phyloP scores from a whole-genome alignment of 1,140 invertebrate genomes.

The Venturia canescens region DNA sequence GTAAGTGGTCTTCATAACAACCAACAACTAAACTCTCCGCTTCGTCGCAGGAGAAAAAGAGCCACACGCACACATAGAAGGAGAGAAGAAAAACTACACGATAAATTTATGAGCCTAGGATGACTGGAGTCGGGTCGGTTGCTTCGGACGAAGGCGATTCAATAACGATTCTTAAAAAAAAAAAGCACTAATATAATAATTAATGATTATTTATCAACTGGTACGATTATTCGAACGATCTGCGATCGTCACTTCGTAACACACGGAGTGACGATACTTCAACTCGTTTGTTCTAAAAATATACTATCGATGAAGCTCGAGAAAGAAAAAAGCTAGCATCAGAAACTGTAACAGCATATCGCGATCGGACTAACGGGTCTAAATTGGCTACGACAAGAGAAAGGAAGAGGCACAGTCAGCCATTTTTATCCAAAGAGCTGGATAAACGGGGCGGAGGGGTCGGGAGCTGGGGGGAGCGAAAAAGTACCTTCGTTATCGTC shows the following conservation, averaged over 20 bases:
- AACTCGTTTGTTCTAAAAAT: too few relatives aligned
- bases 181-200: too few relatives aligned
- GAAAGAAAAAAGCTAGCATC: background rate
- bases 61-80: background rate
- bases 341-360: slow-evolving; percentile 36
- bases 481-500: slow-evolving; percentile 51
- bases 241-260: background rate
- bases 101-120: too few relatives aligned
- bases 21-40: too few relatives aligned
- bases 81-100: background rate
- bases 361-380: slow-evolving; percentile 31
- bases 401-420: slow-evolving; percentile 24
- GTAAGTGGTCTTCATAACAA: slow-evolving; percentile 80
- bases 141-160: too few relatives aligned
- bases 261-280: too few relatives aligned
- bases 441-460: too few relatives aligned
- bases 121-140: too few relatives aligned
- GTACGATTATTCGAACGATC: background rate
- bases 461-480: background rate
- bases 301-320: background rate
- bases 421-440: background rate
- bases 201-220: too few relatives aligned
- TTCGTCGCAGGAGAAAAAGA: background rate
- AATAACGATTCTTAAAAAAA: too few relatives aligned
- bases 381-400: slow-evolving; percentile 38